Evolutionary conservation across 2,113 vertebrate species (phyloP).

Genomic region (Platichthys flesus): DNA sequence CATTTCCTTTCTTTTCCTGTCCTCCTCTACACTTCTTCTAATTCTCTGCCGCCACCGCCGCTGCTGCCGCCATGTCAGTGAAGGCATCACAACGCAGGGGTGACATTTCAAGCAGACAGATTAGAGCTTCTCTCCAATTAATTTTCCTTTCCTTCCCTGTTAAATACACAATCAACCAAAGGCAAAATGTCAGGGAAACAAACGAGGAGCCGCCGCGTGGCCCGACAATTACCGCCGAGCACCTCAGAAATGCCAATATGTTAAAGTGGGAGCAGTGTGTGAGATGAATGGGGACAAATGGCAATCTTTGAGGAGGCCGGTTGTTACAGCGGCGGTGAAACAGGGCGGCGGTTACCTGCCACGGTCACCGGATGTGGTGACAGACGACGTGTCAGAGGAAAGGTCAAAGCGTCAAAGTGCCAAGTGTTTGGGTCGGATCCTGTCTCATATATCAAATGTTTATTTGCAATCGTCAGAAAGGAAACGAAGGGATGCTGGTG

Average conservation of each 20-base stretch:
- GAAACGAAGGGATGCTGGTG: too few species aligned
- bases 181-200: slow-evolving; percentile 85
- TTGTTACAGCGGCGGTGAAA: slow-evolving; percentile 32
- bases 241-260: slow-evolving; percentile 84
- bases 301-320: slow-evolving; percentile 45
- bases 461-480: too few species aligned
- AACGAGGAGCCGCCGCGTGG: slow-evolving; percentile 76
- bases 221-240: slow-evolving; percentile 83
- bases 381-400: slow-evolving; percentile 16
- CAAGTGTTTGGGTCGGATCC: background rate
- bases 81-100: slow-evolving; percentile 71
- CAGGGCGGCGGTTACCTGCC: slow-evolving; percentile 2
- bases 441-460: background rate
- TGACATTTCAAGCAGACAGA: slow-evolving; percentile 85
- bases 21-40: too few species aligned
- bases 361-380: slow-evolving; percentile 28
- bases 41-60: background rate
- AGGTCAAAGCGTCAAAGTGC: slow-evolving; percentile 29
- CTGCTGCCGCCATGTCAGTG: slow-evolving; percentile 58
- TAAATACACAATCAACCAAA: slow-evolving; percentile 86
- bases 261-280: slow-evolving; percentile 72
- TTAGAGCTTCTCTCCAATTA: slow-evolving; percentile 83
- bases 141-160: slow-evolving; percentile 77
- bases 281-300: slow-evolving; percentile 74
- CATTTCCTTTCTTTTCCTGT: too few species aligned